Base-by-base conservation (phyloP, 1,140 invertebrate species). In the Leptinotarsa texana region DNA sequence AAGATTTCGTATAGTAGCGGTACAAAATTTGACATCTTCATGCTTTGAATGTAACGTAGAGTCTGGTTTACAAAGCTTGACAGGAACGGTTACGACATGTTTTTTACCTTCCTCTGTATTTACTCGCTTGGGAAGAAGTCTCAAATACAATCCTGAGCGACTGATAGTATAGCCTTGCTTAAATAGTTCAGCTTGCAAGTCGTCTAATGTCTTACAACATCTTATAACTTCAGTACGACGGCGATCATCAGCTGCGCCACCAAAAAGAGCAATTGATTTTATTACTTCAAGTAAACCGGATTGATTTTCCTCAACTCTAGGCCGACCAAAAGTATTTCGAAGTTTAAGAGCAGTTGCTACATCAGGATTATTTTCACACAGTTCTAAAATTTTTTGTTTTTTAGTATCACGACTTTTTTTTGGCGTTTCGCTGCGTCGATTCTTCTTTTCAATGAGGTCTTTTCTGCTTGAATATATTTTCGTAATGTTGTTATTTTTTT, bases 251-350 rank as follows among this genome's bases (percentile, higher is more conserved):
- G 73, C 73, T 69, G 67, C 42, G 47, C 49, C 73, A 69, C 67
- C 73, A 74, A 69, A 74, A 69, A 74, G 22, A 17, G 73, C 49
- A 15, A 65, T 18, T 42, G 69, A 62, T 22, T 69, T 27, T 27
- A 27, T 27, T 24, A 69, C 73, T 49, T 74, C 73, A 18, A 74
- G 73, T 74, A 51, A 74, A 67, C 73, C 15, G 73, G 47, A 68
- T 69, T 69, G 65, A 57, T 74, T 74, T 74, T 74, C 63, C 69
- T 74, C 73, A 33, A 69, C 73, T 74, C 73, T 68, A 74, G 73
- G 73, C 47, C 66, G 65, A 74, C 57, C 33, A 27, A 27, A 27
- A 69, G 47, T 70, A 70, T 70, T 51, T 75, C 68, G 51, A 75
- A 70, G 57, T 69, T 75, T 71, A 18, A 71, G 74, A 69, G 27